Conservation (phyloP, 2,888 invertebrate species). For the Eueremaeus valkanovi region DNA sequence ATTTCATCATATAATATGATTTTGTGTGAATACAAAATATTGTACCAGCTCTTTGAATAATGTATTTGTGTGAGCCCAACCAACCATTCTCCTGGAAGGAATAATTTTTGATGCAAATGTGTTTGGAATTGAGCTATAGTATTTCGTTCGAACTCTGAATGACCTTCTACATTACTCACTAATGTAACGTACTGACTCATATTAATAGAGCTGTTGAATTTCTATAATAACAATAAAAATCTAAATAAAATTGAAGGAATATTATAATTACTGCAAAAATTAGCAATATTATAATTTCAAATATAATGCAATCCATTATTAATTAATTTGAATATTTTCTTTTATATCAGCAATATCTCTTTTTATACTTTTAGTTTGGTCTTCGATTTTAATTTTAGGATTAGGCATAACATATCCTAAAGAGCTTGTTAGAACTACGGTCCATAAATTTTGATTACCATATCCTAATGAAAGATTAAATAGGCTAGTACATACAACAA, state of each 20-base stretch:
- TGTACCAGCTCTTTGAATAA: constrained; percentile 24
- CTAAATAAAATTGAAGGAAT: neutral
- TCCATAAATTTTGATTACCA: constrained; percentile 8
- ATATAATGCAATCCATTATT: neutral
- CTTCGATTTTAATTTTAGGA: neutral
- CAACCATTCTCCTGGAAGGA: neutral
- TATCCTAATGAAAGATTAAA: neutral
- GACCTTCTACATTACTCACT: neutral
- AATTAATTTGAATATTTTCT: neutral
- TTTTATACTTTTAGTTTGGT: too few species aligned
- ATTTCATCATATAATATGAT: neutral
- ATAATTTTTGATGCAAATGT: neutral
- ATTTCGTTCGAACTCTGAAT: neutral
- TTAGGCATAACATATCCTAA: constrained; percentile 8
- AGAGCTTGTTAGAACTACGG: neutral
- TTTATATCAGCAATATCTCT: constrained; percentile 12
- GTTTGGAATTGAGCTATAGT: neutral
- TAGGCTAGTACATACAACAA: neutral
- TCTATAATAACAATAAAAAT: neutral
- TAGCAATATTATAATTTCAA: neutral
- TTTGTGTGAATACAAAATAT: neutral
- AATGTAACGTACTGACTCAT: neutral
- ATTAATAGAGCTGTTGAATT: neutral
- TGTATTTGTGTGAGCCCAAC: neutral
- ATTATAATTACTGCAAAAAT: neutral